phyloP scores from a whole-genome alignment of 2,113 vertebrate species.

The Brachyhypopomus gauderio region DNA sequence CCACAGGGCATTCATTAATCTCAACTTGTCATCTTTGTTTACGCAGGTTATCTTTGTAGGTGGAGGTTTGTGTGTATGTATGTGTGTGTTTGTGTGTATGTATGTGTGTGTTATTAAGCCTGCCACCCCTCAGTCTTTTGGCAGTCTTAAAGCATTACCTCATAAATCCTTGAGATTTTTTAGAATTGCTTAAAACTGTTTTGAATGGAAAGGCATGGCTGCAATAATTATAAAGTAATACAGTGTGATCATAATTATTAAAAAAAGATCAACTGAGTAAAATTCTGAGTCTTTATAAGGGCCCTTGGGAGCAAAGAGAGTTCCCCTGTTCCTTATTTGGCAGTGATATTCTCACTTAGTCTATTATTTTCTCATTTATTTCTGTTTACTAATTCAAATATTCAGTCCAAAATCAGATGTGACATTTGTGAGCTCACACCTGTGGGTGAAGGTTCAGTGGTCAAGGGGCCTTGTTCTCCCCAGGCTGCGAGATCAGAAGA shows the following conservation, averaged over 20 bases:
- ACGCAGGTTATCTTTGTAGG: constrained; percentile 87
- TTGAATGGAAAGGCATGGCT: constrained; percentile 60
- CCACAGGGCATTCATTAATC: constrained; percentile 94
- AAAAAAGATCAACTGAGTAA: constrained; percentile 50
- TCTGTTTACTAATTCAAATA: background rate
- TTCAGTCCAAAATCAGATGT: background rate
- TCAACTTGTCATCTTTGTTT: constrained; percentile 99
- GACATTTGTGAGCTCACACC: background rate
- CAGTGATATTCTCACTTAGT: background rate
- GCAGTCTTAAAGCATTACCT: constrained; percentile 65
- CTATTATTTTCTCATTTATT: constrained; percentile 1
- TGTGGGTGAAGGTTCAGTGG: constrained; percentile 10
- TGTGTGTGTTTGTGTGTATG: constrained; percentile 17
- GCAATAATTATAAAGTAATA: constrained; percentile 56
- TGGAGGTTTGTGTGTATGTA: constrained; percentile 62
- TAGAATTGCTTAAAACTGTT: constrained; percentile 66
- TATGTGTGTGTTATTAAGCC: constrained; percentile 73
- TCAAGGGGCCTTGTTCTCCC: background rate
- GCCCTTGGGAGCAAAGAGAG: background rate
- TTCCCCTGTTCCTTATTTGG: constrained; percentile 4
- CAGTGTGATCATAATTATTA: constrained; percentile 53
- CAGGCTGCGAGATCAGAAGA: constrained; percentile 2
- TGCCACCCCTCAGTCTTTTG: constrained; percentile 60
- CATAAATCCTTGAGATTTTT: constrained; percentile 69
- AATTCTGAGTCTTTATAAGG: constrained; percentile 8